These are phyloP conservation scores for Percopsis omiscomaycus DNA, from an alignment of 2,797 vertebrate genomes.

Conservation along the genomic window DNA sequence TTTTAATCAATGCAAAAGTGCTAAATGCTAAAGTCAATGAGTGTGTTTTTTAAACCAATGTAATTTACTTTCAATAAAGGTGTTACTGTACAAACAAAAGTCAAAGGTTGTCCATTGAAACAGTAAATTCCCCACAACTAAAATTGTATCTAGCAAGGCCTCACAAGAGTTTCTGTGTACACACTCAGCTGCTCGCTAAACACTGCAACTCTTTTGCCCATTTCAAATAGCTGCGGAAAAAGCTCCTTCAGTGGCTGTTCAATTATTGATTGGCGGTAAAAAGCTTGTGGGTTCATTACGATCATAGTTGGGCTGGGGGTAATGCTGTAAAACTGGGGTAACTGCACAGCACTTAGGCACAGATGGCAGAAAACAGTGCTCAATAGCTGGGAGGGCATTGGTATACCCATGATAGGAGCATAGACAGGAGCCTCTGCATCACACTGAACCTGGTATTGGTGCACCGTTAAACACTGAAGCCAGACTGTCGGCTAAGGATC, in stretches of 20 bases:
- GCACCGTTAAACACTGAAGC: slow-evolving; percentile 68
- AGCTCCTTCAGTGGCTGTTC: slow-evolving; percentile 67
- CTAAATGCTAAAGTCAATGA: too few species aligned
- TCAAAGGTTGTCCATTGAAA: too few species aligned
- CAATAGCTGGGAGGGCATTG: slow-evolving; percentile 69
- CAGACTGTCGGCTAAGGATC: slow-evolving; percentile 76
- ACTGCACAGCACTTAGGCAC: slow-evolving; percentile 74
- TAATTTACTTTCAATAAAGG: too few species aligned
- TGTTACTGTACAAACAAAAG: too few species aligned
- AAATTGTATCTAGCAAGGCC: slow-evolving; percentile 36
- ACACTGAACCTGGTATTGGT: slow-evolving; percentile 65
- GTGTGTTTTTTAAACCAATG: too few species aligned
- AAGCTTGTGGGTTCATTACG: slow-evolving; percentile 76
- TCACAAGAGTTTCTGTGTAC: slow-evolving; percentile 13
- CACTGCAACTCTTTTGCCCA: slow-evolving; percentile 52
- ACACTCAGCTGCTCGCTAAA: slow-evolving; percentile 56
- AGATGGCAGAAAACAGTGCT: slow-evolving; percentile 68
- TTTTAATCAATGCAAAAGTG: too few species aligned
- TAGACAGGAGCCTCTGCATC: slow-evolving; percentile 57
- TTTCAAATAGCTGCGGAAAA: slow-evolving; percentile 65
- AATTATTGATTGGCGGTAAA: slow-evolving; percentile 78
- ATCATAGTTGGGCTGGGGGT: slow-evolving; percentile 73
- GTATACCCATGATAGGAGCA: slow-evolving; percentile 8
- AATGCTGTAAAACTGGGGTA: slow-evolving; percentile 69
- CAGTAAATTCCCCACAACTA: slow-evolving; percentile 20